phyloP scores from a whole-genome alignment of 2,888 invertebrate genomes.

The Apotomis turbidana region DNA sequence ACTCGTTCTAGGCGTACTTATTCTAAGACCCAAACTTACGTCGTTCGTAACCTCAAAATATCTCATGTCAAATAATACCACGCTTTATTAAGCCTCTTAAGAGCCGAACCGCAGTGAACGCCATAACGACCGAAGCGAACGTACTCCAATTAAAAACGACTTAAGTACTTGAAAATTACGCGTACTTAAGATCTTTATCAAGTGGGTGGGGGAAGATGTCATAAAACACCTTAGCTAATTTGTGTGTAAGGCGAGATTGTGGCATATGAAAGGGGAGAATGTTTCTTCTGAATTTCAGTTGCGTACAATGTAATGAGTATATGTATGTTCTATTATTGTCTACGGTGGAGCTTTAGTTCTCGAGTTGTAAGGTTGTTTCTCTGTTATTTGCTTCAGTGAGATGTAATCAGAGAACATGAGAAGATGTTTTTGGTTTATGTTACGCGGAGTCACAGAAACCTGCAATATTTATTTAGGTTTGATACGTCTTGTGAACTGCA shows the following conservation, averaged over 20 bases:
- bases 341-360: no score
- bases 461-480: no score
- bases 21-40: background rate
- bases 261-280: background rate
- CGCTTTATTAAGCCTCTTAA: background rate
- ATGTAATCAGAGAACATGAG: no score
- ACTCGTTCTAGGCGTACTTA: background rate
- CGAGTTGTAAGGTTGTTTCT: no score
- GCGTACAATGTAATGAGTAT: background rate
- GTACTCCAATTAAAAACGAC: background rate
- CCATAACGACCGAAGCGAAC: background rate
- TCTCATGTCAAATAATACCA: background rate
- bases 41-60: background rate
- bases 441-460: no score
- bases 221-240: background rate
- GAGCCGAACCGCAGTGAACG: background rate
- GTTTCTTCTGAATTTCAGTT: background rate
- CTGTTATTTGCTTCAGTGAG: no score
- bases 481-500: no score
- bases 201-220: background rate
- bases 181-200: background rate
- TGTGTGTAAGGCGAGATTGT: background rate
- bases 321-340: no score
- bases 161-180: background rate
- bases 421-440: no score